Evolutionary conservation across 2,113 vertebrate species (phyloP).

Genomic region (Brienomyrus longianalis): DNA sequence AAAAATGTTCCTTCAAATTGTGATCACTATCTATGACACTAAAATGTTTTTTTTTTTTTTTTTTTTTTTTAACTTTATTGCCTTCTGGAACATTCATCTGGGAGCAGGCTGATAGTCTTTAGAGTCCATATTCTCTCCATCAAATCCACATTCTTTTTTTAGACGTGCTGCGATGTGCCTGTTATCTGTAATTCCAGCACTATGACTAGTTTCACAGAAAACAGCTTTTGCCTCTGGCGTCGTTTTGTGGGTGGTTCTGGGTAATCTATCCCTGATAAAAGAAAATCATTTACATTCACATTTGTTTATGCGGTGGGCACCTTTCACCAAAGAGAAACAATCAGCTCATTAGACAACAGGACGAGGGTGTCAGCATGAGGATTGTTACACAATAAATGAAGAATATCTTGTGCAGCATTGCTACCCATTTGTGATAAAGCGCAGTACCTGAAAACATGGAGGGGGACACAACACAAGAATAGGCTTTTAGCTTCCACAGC

Average conservation of each 20-base stretch:
- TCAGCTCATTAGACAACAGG: not conserved
- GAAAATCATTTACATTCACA: not conserved
- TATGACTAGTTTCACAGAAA: not conserved
- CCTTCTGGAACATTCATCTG: not conserved
- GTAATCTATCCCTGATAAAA: not conserved
- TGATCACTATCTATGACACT: not conserved
- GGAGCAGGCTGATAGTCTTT: not conserved
- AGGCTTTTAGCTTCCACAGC: not conserved
- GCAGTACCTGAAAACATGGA: not conserved
- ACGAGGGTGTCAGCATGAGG: not conserved
- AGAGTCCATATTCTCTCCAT: not conserved
- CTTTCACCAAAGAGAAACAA: not conserved
- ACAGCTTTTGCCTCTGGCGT: not conserved
- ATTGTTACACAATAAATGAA: not conserved
- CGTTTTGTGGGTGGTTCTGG: not conserved
- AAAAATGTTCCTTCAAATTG: not conserved
- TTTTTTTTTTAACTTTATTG: not conserved
- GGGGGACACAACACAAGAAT: not conserved
- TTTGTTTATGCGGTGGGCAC: not conserved
- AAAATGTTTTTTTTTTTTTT: not conserved
- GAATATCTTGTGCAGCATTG: not conserved
- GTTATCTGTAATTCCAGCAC: not conserved
- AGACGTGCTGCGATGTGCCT: not conserved
- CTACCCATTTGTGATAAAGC: not conserved
- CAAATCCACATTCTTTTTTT: conserved; percentile 4